Evolutionary conservation across 2,888 invertebrate species (phyloP).

Genomic region (Oligia strigilis): DNA sequence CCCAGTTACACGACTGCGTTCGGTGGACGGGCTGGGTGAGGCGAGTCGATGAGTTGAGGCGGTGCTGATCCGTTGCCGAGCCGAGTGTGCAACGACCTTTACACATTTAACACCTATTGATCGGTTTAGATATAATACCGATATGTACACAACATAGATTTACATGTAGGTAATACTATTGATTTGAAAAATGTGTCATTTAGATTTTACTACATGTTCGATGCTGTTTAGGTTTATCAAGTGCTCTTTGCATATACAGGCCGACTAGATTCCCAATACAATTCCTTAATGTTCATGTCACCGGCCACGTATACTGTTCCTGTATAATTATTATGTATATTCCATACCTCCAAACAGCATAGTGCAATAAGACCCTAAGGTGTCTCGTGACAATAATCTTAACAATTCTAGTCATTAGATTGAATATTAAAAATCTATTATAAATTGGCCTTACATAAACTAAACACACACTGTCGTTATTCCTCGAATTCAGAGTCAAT

Average conservation of each 20-base stretch:
- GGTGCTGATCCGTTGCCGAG: constrained; percentile 31
- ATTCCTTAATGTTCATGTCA: constrained; percentile 12
- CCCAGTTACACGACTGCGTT: neutral
- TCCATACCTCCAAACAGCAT: constrained; percentile 16
- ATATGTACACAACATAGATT: constrained; percentile 46
- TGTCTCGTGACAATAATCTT: constrained; percentile 23
- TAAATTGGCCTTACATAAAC: constrained; percentile 45
- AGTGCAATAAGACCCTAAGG: constrained; percentile 27
- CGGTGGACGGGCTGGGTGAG: neutral
- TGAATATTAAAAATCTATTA: constrained; percentile 42
- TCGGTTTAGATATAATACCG: constrained; percentile 50
- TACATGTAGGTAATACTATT: constrained; percentile 43
- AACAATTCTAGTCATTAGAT: constrained; percentile 30
- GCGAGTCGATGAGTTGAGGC: neutral
- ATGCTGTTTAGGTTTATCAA: constrained; percentile 24
- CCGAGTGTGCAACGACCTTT: constrained; percentile 40
- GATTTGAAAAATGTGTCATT: constrained; percentile 32
- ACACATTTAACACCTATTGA: constrained; percentile 54
- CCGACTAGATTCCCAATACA: constrained; percentile 36
- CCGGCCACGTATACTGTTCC: constrained; percentile 20
- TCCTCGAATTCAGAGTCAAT: constrained; percentile 17
- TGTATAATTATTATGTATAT: constrained; percentile 13
- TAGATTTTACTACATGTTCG: constrained; percentile 23
- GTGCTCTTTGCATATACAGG: constrained; percentile 37
- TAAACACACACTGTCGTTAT: constrained; percentile 49